phyloP scores from a whole-genome alignment of 2,797 vertebrate species.

The Xenentodon cancila region DNA sequence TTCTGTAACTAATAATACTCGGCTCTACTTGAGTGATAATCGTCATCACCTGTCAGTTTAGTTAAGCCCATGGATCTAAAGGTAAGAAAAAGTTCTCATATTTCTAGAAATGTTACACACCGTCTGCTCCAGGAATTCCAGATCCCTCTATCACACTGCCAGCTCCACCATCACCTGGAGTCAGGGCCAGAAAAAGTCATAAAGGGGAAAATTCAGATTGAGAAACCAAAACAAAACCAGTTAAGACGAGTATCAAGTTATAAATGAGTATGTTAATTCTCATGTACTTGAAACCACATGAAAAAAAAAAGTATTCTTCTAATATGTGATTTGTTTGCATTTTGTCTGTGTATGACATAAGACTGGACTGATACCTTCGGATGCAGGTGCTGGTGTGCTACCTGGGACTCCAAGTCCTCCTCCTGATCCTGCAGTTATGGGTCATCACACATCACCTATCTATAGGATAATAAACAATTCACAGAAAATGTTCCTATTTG shows the following conservation, averaged over 20 bases:
- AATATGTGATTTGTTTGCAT: constrained; percentile 9
- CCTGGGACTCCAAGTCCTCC: constrained; percentile 40
- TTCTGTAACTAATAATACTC: no score
- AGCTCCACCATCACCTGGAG: constrained; percentile 66
- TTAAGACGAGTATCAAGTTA: not conserved
- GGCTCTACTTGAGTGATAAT: not conserved
- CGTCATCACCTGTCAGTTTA: not conserved
- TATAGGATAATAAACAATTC: not conserved
- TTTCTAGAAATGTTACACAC: constrained; percentile 51
- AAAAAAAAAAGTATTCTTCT: not conserved
- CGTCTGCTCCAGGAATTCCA: constrained; percentile 77
- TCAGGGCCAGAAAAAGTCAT: constrained; percentile 3
- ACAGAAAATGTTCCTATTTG: not conserved
- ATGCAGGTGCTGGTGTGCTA: constrained; percentile 49
- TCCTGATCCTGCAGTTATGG: constrained; percentile 43
- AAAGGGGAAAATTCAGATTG: not conserved
- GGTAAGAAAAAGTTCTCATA: constrained; percentile 5
- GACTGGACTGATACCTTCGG: constrained; percentile 53
- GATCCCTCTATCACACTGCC: constrained; percentile 78
- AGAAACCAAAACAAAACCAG: not conserved
- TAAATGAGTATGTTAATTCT: not conserved
- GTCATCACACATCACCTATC: constrained; percentile 9
- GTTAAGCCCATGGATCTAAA: constrained; percentile 19
- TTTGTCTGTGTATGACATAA: no score
- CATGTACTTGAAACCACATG: not conserved